Evolutionary conservation across 2,113 vertebrate species (phyloP), one percentile per base, ranked within the genome.

Genomic region (Aptenodytes patagonicus): DNA sequence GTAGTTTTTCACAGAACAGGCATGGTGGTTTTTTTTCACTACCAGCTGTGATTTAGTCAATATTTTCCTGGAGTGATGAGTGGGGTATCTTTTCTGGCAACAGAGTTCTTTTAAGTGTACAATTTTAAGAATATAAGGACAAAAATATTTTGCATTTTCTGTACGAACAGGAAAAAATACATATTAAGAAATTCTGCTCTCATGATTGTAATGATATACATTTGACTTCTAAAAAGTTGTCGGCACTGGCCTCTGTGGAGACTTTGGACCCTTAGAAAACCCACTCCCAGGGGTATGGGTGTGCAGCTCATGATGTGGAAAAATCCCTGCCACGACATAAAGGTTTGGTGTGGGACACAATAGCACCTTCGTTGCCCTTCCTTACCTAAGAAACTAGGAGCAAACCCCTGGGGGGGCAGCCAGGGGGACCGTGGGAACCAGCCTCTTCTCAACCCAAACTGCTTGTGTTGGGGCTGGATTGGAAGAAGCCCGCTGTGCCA

Each of bases 401-500:
- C 11, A 42, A 75, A 31, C 1, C 3, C 5, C 8, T 5, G 31
- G 2, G 20, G 26, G 11, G 6, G n/a, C 32, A 31, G 0, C 7
- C 18, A 17, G 19, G 17, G 20, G 24, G 5, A 14, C 11, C 0
- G 0, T 4, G 7, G 28, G 42, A 57, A 82, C 24, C 31, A 71
- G 13, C 6, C 10, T 60, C 25, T 34, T 58, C 57, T 90, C 38
- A 66, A 19, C 22, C 24, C 32, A 4, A 34, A 17, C 10, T 34
- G 34, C 49, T 61, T 0, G 0, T 0, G 0, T 4, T 36, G 31
- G 26, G n/a, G 13, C 7, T 36, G 66, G 28, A 14, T 44, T 83
- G 0, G 2, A 28, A 60, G 47, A 29, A 54, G 47, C 3, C 5
- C 0, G 1, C 42, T 46, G 32, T 31, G 68, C 34, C n/a, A 5